Conservation (phyloP, 2,797 vertebrate species). For the Micropoecilia bifurca region DNA sequence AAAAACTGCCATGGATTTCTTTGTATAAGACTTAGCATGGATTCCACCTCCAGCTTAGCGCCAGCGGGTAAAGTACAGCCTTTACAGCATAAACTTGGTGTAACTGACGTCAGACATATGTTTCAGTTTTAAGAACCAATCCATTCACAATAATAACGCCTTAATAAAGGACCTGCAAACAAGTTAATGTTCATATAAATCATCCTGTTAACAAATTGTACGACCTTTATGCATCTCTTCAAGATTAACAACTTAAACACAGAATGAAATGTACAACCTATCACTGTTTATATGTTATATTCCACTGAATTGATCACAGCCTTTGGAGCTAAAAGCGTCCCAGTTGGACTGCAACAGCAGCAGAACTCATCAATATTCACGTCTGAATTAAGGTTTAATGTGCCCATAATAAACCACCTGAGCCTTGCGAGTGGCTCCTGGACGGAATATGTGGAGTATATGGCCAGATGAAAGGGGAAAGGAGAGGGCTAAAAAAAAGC, state of each 20-base stretch:
- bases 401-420: slow-evolving; percentile 72
- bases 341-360: slow-evolving; percentile 26
- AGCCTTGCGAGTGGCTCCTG: slow-evolving; percentile 44
- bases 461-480: slow-evolving; percentile 3
- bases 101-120: background rate
- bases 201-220: background rate
- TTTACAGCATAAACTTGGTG: background rate
- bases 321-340: background rate
- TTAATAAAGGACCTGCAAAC: background rate
- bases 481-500: slow-evolving; percentile 8
- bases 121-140: background rate
- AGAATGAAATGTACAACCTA: background rate
- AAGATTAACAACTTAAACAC: background rate
- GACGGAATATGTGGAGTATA: slow-evolving; percentile 6
- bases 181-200: background rate
- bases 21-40: background rate
- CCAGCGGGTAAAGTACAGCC: background rate
- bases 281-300: background rate
- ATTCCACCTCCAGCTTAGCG: background rate
- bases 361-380: slow-evolving; percentile 81
- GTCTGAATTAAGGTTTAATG: slow-evolving; percentile 72
- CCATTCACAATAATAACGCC: background rate
- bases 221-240: background rate
- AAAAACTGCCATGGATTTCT: background rate
- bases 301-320: background rate